Conservation (phyloP, 2,113 vertebrate genomes). For the Podiceps cristatus region DNA sequence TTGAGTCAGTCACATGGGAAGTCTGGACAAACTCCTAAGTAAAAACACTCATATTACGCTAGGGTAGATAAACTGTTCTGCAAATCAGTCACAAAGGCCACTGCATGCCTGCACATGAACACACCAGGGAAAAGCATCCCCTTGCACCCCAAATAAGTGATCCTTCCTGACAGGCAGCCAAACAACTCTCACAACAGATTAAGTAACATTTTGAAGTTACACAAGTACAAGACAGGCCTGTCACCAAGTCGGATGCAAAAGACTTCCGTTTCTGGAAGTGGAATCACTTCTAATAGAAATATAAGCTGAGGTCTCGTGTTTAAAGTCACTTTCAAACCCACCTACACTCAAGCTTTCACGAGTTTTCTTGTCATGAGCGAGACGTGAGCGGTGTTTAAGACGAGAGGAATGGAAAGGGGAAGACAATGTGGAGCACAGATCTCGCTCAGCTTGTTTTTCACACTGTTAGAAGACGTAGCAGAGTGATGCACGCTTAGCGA, state of each 20-base stretch:
- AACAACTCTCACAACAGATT: not conserved
- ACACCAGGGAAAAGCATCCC: not conserved
- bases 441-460: not conserved
- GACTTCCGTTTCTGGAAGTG: not conserved
- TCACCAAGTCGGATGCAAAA: not conserved
- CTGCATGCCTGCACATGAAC: not conserved
- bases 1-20: not conserved
- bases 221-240: not conserved
- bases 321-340: accelerated
- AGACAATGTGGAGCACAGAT: accelerated
- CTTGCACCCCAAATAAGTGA: not conserved
- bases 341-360: accelerated
- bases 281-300: accelerated
- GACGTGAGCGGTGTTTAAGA: accelerated
- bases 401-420: accelerated
- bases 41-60: accelerated
- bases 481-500: not conserved
- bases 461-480: accelerated
- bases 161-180: not conserved
- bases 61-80: not conserved
- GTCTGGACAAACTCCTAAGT: not conserved
- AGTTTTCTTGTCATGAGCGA: not conserved
- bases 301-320: not conserved
- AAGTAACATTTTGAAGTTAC: too few relatives aligned
- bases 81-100: not conserved